Percentiles rank a stretch among this genome's conserved stretches.
Evolutionary conservation across 2,113 vertebrate genomes (phyloP).

Genomic region (Henicopernis longicauda): DNA sequence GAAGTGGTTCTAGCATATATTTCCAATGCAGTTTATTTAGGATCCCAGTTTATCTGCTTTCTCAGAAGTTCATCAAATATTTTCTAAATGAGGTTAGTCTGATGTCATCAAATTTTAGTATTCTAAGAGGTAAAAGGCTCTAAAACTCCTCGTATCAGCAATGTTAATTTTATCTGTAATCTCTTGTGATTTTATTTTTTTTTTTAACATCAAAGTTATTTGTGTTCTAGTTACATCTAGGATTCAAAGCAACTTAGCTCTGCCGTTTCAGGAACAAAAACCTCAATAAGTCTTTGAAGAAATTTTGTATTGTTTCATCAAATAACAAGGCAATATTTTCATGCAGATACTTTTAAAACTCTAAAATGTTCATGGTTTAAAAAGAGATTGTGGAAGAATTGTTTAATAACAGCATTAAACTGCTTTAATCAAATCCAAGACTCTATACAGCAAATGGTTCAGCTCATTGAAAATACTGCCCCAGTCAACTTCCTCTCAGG

Average conservation of each 20-base stretch:
- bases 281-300: background rate
- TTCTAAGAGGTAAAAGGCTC: background rate
- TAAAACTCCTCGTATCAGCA: background rate
- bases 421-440: background rate
- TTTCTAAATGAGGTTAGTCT: conserved; percentile 1
- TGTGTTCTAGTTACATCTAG: background rate
- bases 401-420: background rate
- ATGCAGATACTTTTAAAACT: background rate
- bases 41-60: background rate
- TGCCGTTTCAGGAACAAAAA: background rate
- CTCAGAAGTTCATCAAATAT: background rate
- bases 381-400: background rate
- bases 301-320: background rate
- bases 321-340: background rate
- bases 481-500: background rate
- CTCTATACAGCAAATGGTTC: background rate
- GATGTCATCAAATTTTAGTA: background rate
- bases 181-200: background rate
- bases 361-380: background rate
- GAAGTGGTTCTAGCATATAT: background rate
- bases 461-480: background rate
- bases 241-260: background rate
- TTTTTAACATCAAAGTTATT: background rate
- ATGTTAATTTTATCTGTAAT: background rate
- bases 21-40: background rate